phyloP scores from a whole-genome alignment of 2,888 invertebrate genomes.

The Glyphotaelius pellucidus region DNA sequence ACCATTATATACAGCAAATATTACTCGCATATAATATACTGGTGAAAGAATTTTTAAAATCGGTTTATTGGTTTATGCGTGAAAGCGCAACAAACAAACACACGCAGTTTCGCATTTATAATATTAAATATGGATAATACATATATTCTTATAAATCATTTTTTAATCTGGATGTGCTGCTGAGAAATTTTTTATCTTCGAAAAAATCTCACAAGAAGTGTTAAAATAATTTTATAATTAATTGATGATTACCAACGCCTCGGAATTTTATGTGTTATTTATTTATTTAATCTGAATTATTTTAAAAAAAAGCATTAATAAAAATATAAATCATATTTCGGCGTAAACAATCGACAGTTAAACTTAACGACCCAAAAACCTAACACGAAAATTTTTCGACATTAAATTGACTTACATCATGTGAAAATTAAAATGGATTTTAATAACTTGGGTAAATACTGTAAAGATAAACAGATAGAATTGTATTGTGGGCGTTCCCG shows the following conservation, averaged over 20 bases:
- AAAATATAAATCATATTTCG: neutral
- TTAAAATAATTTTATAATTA: neutral
- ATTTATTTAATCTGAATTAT: neutral
- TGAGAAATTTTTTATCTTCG: neutral
- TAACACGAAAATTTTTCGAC: neutral
- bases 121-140: too few relatives aligned
- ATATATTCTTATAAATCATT: too few relatives aligned
- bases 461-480: too few relatives aligned
- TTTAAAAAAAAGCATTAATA: neutral
- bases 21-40: too few relatives aligned
- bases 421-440: neutral
- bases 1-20: too few relatives aligned
- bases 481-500: too few relatives aligned
- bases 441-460: too few relatives aligned
- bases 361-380: neutral
- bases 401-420: neutral
- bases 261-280: neutral
- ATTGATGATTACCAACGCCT: neutral
- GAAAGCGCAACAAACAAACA: too few relatives aligned
- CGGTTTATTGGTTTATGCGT: too few relatives aligned
- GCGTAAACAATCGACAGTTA: neutral
- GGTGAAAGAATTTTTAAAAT: too few relatives aligned
- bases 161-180: too few relatives aligned
- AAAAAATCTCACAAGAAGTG: neutral
- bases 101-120: too few relatives aligned